Percentiles rank a stretch among this genome's conserved stretches.
phyloP scores from a whole-genome alignment of 2,888 invertebrate genomes.

The Ellobium chinense region DNA sequence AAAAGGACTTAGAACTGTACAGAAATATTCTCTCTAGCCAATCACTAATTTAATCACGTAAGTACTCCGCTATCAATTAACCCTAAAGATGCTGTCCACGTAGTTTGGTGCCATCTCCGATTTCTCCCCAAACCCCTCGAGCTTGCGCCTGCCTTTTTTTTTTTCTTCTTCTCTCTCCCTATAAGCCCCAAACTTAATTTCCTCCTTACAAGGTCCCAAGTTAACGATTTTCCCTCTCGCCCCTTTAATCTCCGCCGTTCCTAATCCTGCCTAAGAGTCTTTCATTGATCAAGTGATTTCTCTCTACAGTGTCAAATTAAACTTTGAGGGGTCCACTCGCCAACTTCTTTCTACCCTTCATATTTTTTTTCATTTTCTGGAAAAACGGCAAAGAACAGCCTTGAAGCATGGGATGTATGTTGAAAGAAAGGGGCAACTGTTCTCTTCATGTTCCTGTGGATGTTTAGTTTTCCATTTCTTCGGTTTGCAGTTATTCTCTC shows the following conservation, averaged over 20 bases:
- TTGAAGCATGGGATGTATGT: too few species aligned
- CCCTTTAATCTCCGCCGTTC: not conserved
- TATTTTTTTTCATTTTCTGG: too few species aligned
- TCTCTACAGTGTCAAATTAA: conserved; percentile 23
- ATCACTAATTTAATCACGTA: conserved; percentile 20
- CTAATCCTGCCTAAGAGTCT: conserved; percentile 28
- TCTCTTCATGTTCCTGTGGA: too few species aligned
- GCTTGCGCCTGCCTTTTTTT: not conserved
- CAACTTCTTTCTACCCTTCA: too few species aligned
- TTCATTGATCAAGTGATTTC: conserved; percentile 35
- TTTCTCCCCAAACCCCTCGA: not conserved
- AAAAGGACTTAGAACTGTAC: too few species aligned
- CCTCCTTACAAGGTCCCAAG: conserved; percentile 5
- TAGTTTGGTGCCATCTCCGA: conserved; percentile 10
- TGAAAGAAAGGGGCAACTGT: too few species aligned
- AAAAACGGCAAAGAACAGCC: too few species aligned
- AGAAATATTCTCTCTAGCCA: too few species aligned
- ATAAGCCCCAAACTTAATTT: conserved; percentile 32
- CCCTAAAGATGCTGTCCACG: not conserved
- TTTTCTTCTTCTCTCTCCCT: not conserved
- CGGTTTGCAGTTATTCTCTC: too few species aligned
- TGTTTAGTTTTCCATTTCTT: too few species aligned
- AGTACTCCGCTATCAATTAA: not conserved
- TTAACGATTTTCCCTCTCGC: not conserved
- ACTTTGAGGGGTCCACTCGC: too few species aligned